phyloP scores from a whole-genome alignment of 1,140 invertebrate species.

The Mesaphorura yosii region DNA sequence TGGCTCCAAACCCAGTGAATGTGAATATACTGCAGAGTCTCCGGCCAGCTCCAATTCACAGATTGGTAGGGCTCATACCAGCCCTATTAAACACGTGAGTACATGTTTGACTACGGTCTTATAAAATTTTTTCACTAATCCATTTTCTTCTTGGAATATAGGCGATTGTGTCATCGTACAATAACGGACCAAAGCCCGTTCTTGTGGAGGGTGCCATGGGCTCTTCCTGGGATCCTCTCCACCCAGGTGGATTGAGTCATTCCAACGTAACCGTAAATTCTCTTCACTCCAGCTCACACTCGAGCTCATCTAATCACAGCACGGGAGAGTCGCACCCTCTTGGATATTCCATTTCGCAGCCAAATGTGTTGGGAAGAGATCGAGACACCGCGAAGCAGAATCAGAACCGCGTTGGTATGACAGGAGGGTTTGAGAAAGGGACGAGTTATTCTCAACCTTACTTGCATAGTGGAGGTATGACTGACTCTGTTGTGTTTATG shows the following conservation, averaged over 20 bases:
- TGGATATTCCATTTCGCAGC: conserved; percentile 18
- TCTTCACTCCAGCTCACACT: conserved; percentile 30
- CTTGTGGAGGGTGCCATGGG: conserved; percentile 37
- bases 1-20: conserved; percentile 37
- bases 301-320: conserved; percentile 31
- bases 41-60: too few relatives aligned
- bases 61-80: too few relatives aligned
- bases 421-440: conserved; percentile 22
- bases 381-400: conserved; percentile 1
- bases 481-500: neutral
- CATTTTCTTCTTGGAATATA: conserved; percentile 28
- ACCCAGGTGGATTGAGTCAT: conserved; percentile 16
- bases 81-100: conserved; percentile 29
- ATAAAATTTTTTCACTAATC: neutral
- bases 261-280: conserved; percentile 28
- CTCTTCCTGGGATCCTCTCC: conserved; percentile 26
- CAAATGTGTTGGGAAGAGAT: conserved; percentile 17
- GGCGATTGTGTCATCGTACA: conserved; percentile 42
- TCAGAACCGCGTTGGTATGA: neutral
- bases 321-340: conserved; percentile 23
- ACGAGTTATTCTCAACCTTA: conserved; percentile 28
- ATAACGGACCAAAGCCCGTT: conserved; percentile 38
- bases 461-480: conserved; percentile 20
- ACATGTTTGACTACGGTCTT: neutral
- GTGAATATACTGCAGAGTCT: too few relatives aligned